Evolutionary conservation across 2,888 invertebrate species (phyloP), one percentile per base, ranked within the genome.

Genomic region (Drosophila infuscata): DNA sequence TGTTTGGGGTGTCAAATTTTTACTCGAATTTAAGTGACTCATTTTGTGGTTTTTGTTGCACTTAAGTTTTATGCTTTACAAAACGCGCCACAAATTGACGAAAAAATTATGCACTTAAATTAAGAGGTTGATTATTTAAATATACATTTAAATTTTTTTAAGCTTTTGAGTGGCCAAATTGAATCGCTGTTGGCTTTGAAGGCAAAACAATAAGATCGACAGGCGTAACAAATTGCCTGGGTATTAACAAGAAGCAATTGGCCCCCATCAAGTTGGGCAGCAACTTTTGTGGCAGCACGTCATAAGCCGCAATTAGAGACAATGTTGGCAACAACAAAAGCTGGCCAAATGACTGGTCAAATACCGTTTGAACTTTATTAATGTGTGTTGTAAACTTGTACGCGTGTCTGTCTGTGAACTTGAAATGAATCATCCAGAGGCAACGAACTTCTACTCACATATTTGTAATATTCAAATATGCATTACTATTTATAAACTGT

Each of bases 201-300:
- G 59, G 62, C 41, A 35, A 46, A n/a, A 87, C 76, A 87, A 88
- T 76, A 41, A 29, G 49, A 86, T 71, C 54, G 70, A 61, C 70
- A 66, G 86, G 86, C 86, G 70, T 77, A 74, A 74, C 83, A 66
- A 88, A 83, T 78, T 65, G 72, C 41, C n/a, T 61, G 12, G 49
- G 51, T 48, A 53, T 51, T 52, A 68, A 69, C 60, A 65, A 71
- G 68, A 80, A 78, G 53, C 64, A 71, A 80, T 72, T 78, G 52
- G 38, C 41, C 62, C 53, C 15, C 4, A 29, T 36, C 35, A 36
- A 52, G 54, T 33, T 38, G 33, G 11, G 65, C 30, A 38, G 48
- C 43, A 12, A 15, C 59, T 61, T 61, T 38, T 35, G 52, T 46
- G 15, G 57, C 58, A 35, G 38, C 46, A 51, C 43, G 53, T 57